Base-by-base conservation (phyloP, 2,797 vertebrate genomes). In the Sebastes steindachneri region DNA sequence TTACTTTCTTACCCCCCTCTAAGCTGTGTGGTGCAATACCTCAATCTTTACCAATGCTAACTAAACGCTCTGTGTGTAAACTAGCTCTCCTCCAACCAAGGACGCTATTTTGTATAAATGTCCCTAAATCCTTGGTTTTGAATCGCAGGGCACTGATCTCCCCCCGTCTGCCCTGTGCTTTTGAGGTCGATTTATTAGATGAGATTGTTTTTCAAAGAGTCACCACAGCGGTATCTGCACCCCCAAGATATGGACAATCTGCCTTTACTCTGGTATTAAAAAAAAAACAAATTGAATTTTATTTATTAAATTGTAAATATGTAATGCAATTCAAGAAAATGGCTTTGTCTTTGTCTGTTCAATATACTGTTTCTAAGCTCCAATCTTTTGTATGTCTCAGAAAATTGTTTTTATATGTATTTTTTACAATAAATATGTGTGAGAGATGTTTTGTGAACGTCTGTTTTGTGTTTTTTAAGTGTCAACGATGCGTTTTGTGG, bases 401-500 rank as follows among this genome's bases (percentile, higher is more conserved):
- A 95, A 95, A 95, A 92, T 92, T 89, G 92, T 93, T 96, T 96
- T 96, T 96, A 95, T 96, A 96, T 96, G 96, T 96, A 96, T 96
- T 96, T 96, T 96, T 96, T 96, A 96, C 95, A 96, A 96, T 96
- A 96, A 96, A 96, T 95, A 94, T 90, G 91, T 93, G 94, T 95
- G 92, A 93, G 83, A 89, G 77, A 87, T 35, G 77, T 86, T 84
- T 74, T 83, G 85, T 89, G 71, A 2, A 4, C 17, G 76, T 90
- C 54, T 58, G 60, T 73, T 82, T 82, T 77, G 59, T 80, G 57
- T 77, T 73, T 68, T 77, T 73, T 58, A 29, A 25, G 33, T 87
- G 87, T 89, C 31, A 6, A 1, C 12, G 48, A 58, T 21, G 35
- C 3, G 4, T 79, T 51, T 41, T 69, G 63, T 77, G 62, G 12